Percentiles rank a stretch among this genome's conserved stretches.
Evolutionary conservation across 1,140 invertebrate species (phyloP).

Genomic region (Camponotus floridanus): DNA sequence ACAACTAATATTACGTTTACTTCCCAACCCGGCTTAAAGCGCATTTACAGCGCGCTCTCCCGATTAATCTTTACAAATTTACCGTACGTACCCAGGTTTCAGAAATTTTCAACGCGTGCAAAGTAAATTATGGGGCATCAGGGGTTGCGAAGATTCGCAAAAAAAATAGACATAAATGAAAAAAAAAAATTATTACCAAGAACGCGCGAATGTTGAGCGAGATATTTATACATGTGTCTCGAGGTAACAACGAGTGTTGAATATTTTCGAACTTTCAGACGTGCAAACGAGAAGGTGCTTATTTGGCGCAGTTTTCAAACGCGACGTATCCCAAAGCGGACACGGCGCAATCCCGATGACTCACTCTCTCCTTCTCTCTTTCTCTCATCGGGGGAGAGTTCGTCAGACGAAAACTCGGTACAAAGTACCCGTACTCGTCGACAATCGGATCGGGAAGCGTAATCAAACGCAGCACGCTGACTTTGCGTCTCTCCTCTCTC

Average conservation of each 20-base stretch:
- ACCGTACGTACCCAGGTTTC: neutral
- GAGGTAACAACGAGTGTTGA: neutral
- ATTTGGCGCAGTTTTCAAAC: slow-evolving; percentile 54
- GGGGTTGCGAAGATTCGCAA: no score
- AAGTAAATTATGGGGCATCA: neutral
- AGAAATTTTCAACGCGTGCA: neutral
- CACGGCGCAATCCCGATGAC: slow-evolving; percentile 41
- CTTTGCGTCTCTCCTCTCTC: slow-evolving; percentile 52
- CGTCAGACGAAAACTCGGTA: slow-evolving; percentile 50
- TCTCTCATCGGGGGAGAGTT: slow-evolving; percentile 47
- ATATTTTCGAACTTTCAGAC: slow-evolving; percentile 28
- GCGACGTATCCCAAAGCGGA: slow-evolving; percentile 52
- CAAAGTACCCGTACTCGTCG: slow-evolving; percentile 57
- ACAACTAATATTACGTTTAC: slow-evolving; percentile 29
- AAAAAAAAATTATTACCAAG: no score
- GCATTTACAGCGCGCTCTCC: neutral
- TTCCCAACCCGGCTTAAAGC: neutral
- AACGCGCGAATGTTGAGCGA: neutral
- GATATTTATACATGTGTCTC: neutral
- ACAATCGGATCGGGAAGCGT: slow-evolving; percentile 65
- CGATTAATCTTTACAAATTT: neutral
- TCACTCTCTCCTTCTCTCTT: slow-evolving; percentile 19
- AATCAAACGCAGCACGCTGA: slow-evolving; percentile 66
- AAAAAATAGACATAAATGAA: no score
- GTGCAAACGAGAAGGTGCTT: slow-evolving; percentile 15